A percentile compares a stretch with the other conserved stretches of the same genome.
phyloP scores from a whole-genome alignment of 2,797 vertebrate species.

The Gallirallus australis region DNA sequence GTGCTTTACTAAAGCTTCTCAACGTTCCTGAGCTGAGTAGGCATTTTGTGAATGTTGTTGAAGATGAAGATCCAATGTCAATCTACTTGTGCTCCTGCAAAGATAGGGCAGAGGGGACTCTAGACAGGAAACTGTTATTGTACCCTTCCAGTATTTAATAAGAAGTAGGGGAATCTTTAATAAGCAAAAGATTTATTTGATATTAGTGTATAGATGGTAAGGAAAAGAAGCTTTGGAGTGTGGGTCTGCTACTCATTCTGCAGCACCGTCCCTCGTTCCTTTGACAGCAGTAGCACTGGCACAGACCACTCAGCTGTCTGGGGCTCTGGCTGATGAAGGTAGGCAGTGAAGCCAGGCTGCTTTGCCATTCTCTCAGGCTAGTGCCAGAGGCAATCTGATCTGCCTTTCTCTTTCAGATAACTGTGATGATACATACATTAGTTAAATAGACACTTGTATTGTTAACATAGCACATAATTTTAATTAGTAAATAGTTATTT shows the following conservation, averaged over 20 bases:
- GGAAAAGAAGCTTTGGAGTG: not conserved
- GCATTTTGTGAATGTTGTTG: not conserved
- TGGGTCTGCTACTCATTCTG: not conserved
- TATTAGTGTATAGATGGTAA: not conserved
- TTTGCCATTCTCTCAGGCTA: conserved; percentile 42
- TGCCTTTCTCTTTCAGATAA: conserved; percentile 33
- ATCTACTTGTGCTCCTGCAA: not conserved
- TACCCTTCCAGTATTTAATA: not conserved
- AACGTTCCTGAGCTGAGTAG: not conserved
- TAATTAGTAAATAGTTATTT: conserved; percentile 32
- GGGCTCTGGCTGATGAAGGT: not conserved
- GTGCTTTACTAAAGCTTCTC: not conserved
- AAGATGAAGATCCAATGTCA: not conserved
- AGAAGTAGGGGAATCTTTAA: not conserved
- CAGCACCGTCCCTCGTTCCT: not conserved
- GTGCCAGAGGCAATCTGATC: conserved; percentile 51
- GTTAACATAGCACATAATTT: conserved; percentile 11
- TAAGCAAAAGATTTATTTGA: not conserved
- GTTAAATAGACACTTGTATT: conserved; percentile 25
- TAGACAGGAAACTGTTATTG: not conserved
- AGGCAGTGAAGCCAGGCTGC: conserved; percentile 14
- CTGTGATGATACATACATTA: conserved; percentile 22
- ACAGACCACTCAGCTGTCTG: not conserved
- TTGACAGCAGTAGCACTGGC: not conserved
- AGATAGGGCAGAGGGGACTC: not conserved